These are phyloP conservation scores for Spondyliosoma cantharus DNA, from an alignment of 2,797 vertebrate species.

Conservation along the genomic window DNA sequence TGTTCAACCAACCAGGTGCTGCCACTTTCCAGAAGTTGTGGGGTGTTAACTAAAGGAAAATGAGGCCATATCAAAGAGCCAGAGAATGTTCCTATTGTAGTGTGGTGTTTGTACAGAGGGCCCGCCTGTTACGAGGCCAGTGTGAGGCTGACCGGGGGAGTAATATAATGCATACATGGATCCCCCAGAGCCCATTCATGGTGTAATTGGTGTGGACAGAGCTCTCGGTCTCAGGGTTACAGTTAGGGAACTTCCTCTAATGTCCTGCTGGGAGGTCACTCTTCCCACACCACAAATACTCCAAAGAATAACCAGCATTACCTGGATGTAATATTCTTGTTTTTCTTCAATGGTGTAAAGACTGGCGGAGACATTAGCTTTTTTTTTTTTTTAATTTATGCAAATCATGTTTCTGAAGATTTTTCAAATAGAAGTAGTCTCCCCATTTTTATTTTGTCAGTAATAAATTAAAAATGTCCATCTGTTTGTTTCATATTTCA, in stretches of 20 bases:
- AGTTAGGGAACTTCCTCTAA: conserved; percentile 76
- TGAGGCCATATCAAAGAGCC: conserved; percentile 77
- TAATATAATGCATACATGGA: conserved; percentile 82
- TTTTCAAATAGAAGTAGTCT: not conserved
- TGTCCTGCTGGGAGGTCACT: conserved; percentile 71
- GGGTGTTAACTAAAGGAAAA: conserved; percentile 77
- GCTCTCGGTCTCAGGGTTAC: conserved; percentile 76
- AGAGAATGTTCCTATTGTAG: conserved; percentile 82
- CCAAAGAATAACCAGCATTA: conserved; percentile 28
- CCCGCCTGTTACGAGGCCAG: conserved; percentile 70
- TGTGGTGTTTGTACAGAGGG: conserved; percentile 75
- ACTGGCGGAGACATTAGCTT: not conserved
- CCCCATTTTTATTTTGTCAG: not conserved
- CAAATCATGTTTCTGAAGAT: not conserved
- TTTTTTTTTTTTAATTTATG: not conserved
- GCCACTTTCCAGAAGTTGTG: conserved; percentile 79
- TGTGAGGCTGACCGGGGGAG: conserved; percentile 74
- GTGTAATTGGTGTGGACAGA: conserved; percentile 84
- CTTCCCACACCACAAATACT: conserved; percentile 60
- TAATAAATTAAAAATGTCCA: not conserved
- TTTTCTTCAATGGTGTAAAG: conserved; percentile 1
- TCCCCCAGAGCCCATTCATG: conserved; percentile 82
- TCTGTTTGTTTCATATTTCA: not conserved
- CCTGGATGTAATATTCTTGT: not conserved
- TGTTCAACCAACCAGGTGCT: conserved; percentile 66